Evolutionary conservation across 2,797 vertebrate genomes (phyloP).

Genomic region (Sandelia bainsii): DNA sequence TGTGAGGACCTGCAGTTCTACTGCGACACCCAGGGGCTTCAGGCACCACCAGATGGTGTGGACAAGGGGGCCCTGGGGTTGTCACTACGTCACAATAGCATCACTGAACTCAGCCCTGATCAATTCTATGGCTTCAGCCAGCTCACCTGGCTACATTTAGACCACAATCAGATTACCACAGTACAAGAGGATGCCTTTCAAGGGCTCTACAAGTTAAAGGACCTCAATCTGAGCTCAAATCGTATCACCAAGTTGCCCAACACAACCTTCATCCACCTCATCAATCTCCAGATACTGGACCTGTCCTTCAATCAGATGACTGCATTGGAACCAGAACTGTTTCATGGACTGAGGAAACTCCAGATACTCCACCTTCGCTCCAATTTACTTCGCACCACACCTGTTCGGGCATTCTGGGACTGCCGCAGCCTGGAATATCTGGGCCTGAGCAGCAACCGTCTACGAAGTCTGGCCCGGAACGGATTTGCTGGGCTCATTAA

Average conservation of each 20-base stretch:
- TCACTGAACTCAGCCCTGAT: conserved; percentile 95
- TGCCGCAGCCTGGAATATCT: conserved; percentile 98
- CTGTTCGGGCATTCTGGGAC: conserved; percentile 98
- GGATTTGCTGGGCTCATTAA: conserved; percentile 99
- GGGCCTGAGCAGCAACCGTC: conserved; percentile 97
- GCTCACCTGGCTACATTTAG: conserved; percentile 98
- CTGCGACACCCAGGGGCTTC: conserved; percentile 99
- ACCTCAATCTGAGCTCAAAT: conserved; percentile 99
- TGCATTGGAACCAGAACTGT: conserved; percentile 95
- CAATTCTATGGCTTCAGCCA: conserved; percentile 98
- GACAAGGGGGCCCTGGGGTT: conserved; percentile 97
- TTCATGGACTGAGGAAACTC: conserved; percentile 97
- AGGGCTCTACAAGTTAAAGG: conserved; percentile 99
- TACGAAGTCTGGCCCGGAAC: conserved; percentile 96
- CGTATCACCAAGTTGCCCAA: conserved; percentile 99
- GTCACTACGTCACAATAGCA: conserved; percentile 98
- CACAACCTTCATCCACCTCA: conserved; percentile 99
- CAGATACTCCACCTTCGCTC: conserved; percentile 97
- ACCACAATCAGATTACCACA: conserved; percentile 98
- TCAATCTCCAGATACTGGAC: conserved; percentile 99
- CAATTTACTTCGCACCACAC: conserved; percentile 97
- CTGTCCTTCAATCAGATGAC: conserved; percentile 99
- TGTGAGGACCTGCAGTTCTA: conserved; percentile 99
- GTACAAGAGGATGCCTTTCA: conserved; percentile 99
- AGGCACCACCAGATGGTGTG: conserved; percentile 96